Evolutionary conservation across 2,113 vertebrate genomes (phyloP).

Genomic region (Ameiurus melas): DNA sequence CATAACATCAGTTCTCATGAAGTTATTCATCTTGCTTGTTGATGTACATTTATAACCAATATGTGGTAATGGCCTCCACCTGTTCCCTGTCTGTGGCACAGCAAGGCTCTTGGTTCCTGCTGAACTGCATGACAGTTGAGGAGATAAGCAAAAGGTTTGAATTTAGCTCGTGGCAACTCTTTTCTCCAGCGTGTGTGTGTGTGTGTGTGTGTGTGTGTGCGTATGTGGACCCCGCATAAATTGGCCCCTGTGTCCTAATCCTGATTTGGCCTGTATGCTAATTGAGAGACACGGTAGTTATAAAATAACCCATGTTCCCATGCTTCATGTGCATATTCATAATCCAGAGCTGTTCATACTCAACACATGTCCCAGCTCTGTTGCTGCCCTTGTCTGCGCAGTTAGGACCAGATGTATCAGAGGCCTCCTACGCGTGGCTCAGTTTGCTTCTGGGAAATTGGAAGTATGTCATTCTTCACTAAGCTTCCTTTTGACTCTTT

Average conservation of each 20-base stretch:
- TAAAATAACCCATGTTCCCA: conserved; percentile 55
- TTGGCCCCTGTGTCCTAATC: conserved; percentile 63
- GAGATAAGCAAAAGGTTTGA: conserved; percentile 60
- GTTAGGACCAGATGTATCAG: conserved; percentile 35
- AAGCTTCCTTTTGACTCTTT: conserved; percentile 17
- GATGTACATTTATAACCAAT: conserved; percentile 22
- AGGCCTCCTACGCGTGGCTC: conserved; percentile 16
- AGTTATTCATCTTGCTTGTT: conserved; percentile 11
- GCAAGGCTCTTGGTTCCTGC: conserved; percentile 33
- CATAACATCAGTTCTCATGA: not conserved
- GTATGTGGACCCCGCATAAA: conserved; percentile 36
- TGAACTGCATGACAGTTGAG: conserved; percentile 32
- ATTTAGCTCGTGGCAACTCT: conserved; percentile 69
- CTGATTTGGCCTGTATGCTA: conserved; percentile 52
- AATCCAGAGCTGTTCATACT: conserved; percentile 40
- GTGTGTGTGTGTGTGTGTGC: conserved; percentile 3
- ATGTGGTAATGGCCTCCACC: conserved; percentile 42
- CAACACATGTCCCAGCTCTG: conserved; percentile 22
- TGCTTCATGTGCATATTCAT: conserved; percentile 33
- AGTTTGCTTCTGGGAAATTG: conserved; percentile 21
- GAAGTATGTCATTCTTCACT: conserved; percentile 25
- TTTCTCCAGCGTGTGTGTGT: conserved; percentile 56
- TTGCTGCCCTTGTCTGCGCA: conserved; percentile 24
- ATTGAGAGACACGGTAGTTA: conserved; percentile 57
- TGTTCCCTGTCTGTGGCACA: conserved; percentile 51